These are phyloP conservation scores for Anthoptus insignis DNA, from an alignment of 2,888 invertebrate genomes.

Conservation along the genomic window DNA sequence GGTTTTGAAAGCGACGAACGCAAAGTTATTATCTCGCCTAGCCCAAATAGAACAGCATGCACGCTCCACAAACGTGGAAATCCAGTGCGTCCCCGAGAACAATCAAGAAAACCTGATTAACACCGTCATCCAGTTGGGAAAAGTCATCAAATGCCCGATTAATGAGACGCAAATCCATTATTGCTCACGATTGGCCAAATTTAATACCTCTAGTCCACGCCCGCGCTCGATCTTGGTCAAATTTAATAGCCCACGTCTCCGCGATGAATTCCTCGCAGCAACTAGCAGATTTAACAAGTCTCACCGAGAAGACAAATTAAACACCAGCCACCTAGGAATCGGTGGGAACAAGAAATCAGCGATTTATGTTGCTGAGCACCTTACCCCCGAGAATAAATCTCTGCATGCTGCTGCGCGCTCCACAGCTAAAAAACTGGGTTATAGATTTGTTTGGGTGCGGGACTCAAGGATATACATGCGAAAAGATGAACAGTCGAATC, in stretches of 20 bases:
- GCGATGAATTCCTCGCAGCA: constrained; percentile 18
- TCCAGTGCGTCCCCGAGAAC: not conserved
- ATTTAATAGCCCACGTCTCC: constrained; percentile 8
- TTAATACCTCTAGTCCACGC: not conserved
- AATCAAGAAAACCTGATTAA: not conserved
- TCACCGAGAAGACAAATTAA: constrained; percentile 14
- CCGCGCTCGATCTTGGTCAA: constrained; percentile 22
- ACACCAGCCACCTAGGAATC: not conserved
- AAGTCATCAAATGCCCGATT: not conserved
- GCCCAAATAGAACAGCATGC: not conserved
- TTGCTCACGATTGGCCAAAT: constrained; percentile 22
- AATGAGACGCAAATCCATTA: not conserved
- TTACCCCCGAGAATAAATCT: not conserved
- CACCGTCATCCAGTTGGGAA: not conserved
- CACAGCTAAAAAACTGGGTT: not conserved
- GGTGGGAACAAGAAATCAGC: not conserved
- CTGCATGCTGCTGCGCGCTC: constrained; percentile 10
- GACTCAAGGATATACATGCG: constrained; percentile 14
- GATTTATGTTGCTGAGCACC: not conserved
- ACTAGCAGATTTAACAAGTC: constrained; percentile 13
- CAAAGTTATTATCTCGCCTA: not conserved
- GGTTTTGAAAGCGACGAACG: not conserved
- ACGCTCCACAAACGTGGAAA: not conserved
- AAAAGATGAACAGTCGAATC: constrained; percentile 4
- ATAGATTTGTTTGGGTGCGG: constrained; percentile 20